phyloP scores from a whole-genome alignment of 2,113 vertebrate species.

The Sturnira hondurensis region DNA sequence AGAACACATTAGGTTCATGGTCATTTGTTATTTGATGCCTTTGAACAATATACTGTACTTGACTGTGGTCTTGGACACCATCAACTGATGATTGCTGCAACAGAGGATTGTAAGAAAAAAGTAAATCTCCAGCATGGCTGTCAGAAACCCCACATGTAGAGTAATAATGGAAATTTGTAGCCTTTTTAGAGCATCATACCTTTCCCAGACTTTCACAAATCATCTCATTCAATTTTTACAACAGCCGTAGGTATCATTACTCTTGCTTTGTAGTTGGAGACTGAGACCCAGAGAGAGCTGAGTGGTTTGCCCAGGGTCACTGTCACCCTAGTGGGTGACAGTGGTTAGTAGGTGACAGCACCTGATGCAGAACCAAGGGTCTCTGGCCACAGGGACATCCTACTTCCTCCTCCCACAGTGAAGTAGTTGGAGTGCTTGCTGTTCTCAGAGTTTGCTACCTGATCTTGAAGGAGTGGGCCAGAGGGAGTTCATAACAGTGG shows the following conservation, averaged over 20 bases:
- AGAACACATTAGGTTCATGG: not conserved
- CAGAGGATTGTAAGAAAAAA: not conserved
- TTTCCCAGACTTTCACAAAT: not conserved
- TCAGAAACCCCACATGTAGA: not conserved
- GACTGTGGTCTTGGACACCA: not conserved
- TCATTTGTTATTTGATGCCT: not conserved
- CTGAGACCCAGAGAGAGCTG: not conserved
- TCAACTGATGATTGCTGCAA: not conserved
- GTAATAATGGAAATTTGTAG: not conserved
- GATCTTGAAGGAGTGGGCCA: not conserved
- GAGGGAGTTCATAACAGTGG: not conserved
- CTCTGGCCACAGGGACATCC: not conserved
- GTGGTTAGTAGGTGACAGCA: accelerated
- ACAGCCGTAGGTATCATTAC: not conserved
- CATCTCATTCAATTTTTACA: not conserved
- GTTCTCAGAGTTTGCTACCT: not conserved
- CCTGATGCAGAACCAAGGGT: not conserved
- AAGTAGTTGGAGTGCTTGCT: not conserved
- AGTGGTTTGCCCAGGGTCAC: not conserved
- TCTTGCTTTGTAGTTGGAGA: not conserved
- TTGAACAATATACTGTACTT: not conserved
- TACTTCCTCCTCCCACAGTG: not conserved
- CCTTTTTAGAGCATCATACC: not conserved
- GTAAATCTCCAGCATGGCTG: not conserved
- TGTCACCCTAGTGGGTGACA: not conserved